Conservation (phyloP, 2,113 vertebrate genomes). For the Erinaceus europaeus region DNA sequence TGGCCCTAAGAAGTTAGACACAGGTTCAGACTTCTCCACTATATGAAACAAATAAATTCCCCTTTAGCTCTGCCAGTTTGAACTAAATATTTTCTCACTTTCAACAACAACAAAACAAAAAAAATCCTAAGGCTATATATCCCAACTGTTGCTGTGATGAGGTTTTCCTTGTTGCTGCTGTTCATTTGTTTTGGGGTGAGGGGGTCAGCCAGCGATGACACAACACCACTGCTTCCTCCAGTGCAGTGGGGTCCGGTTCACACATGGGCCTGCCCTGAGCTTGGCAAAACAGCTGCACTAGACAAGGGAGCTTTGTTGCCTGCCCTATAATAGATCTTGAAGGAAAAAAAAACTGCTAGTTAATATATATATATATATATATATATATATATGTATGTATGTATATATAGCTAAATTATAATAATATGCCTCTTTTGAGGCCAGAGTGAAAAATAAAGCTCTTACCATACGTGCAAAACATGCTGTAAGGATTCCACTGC, state of each 20-base stretch:
- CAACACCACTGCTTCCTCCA: no score
- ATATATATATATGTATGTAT: no score
- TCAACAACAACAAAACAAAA: background rate
- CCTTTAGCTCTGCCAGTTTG: background rate
- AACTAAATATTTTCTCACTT: background rate
- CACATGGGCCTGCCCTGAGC: no score
- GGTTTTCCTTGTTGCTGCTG: no score
- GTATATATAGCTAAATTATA: background rate
- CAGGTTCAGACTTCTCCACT: background rate
- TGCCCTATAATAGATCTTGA: no score
- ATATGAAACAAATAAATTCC: slow-evolving; percentile 19
- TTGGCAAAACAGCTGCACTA: no score
- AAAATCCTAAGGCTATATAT: background rate
- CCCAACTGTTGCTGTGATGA: background rate
- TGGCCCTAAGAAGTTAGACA: background rate
- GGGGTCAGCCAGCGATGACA: no score
- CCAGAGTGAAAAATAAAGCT: slow-evolving; percentile 44
- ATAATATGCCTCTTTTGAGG: background rate
- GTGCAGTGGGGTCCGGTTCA: no score
- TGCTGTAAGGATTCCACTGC: slow-evolving; percentile 96
- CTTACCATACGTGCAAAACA: slow-evolving; percentile 99
- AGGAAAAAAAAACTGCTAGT: no score
- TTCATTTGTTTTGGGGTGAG: no score
- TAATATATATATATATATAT: no score
- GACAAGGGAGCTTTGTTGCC: no score